Conservation (phyloP, 2,113 vertebrate genomes). For the Syngnathus floridae region DNA sequence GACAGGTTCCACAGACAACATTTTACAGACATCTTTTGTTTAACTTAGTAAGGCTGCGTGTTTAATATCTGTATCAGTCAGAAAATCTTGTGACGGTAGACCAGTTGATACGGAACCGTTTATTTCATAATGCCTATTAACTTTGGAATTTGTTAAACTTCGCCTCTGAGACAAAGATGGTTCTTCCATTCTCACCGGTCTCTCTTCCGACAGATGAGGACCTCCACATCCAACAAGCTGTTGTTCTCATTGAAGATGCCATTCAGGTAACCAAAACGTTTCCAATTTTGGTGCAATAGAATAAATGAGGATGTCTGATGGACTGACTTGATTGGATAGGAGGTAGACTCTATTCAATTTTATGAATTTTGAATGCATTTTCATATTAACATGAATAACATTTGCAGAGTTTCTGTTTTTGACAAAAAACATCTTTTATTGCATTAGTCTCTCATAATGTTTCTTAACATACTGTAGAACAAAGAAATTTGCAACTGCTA, state of each 20-base stretch:
- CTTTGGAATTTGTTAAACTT: neutral
- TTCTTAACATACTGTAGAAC: neutral
- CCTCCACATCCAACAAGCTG: conserved; percentile 80
- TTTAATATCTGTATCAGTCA: neutral
- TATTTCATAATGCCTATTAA: neutral
- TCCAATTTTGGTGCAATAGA: neutral
- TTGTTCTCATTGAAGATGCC: conserved; percentile 91
- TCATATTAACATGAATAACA: neutral
- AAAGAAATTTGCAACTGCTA: neutral
- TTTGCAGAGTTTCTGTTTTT: neutral
- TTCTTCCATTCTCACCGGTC: neutral
- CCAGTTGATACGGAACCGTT: neutral
- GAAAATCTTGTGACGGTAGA: neutral
- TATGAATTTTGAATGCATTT: neutral
- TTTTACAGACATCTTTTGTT: neutral
- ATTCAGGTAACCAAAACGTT: conserved; percentile 71
- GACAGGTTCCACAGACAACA: conserved; percentile 26
- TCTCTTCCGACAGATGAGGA: conserved; percentile 50
- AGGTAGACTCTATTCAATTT: neutral
- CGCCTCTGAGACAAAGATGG: neutral
- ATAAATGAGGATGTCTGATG: neutral
- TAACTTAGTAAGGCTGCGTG: neutral
- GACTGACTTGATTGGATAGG: neutral
- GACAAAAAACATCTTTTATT: neutral
- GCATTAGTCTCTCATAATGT: too few relatives aligned